Conservation (phyloP, 2,888 invertebrate genomes). For the Ophonus ardosiacus region DNA sequence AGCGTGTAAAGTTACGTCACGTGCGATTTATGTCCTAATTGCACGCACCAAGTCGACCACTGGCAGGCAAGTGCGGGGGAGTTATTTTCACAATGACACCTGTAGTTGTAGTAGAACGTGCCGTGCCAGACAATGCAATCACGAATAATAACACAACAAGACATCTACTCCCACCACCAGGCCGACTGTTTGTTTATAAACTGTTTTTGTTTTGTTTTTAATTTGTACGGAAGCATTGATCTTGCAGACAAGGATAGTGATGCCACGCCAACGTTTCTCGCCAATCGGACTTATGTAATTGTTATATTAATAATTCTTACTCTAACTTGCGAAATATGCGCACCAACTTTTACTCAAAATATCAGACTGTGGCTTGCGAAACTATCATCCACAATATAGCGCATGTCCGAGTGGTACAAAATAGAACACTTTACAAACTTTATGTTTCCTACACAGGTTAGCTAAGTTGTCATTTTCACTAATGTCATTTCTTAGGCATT, state of each 20-base stretch:
- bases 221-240: conserved; percentile 25
- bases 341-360: background rate
- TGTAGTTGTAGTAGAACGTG: conserved; percentile 41
- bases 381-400: background rate
- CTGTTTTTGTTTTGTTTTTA: conserved; percentile 17
- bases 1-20: conserved; percentile 52
- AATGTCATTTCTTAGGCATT: no score
- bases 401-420: background rate
- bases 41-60: conserved; percentile 27
- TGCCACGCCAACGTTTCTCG: background rate
- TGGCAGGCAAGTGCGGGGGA: conserved; percentile 2
- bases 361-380: background rate
- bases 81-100: conserved; percentile 51
- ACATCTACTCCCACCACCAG: conserved; percentile 10
- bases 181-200: conserved; percentile 19
- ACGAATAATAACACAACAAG: conserved; percentile 44
- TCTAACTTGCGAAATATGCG: background rate
- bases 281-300: conserved; percentile 15
- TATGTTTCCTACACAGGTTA: no score
- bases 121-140: conserved; percentile 27
- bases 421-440: no score
- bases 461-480: no score
- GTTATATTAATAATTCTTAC: conserved; percentile 15
- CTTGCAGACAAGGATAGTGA: background rate
- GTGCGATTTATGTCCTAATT: conserved; percentile 57